These are phyloP conservation scores for Phenacoccus solenopsis DNA, from an alignment of 1,140 invertebrate species.

Conservation along the genomic window DNA sequence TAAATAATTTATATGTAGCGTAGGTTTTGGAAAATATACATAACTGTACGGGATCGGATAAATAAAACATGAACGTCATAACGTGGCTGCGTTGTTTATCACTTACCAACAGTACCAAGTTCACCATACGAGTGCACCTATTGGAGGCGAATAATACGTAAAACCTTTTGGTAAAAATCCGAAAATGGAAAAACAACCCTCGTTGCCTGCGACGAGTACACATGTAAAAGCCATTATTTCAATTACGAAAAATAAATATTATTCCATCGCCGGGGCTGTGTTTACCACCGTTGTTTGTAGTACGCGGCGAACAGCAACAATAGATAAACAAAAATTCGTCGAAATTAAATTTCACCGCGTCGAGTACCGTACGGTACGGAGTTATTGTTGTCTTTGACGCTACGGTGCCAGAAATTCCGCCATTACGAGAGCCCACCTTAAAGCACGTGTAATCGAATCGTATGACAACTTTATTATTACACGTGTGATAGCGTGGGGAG, in stretches of 20 bases:
- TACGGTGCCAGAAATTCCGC: too few species aligned
- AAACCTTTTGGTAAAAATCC: too few species aligned
- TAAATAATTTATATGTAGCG: conserved; percentile 4
- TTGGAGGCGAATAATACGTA: too few species aligned
- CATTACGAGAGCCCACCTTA: too few species aligned
- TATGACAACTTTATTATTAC: too few species aligned
- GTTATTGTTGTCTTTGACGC: not conserved
- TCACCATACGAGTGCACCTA: too few species aligned
- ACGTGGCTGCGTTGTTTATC: not conserved
- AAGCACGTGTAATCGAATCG: too few species aligned
- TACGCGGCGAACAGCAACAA: not conserved
- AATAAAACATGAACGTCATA: not conserved
- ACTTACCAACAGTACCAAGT: not conserved
- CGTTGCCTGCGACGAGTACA: not conserved
- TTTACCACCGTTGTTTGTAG: not conserved
- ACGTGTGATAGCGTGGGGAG: too few species aligned
- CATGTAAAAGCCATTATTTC: not conserved
- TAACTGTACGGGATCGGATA: not conserved
- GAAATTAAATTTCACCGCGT: not conserved
- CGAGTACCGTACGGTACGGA: not conserved
- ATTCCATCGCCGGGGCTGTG: not conserved
- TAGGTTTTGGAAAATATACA: not conserved
- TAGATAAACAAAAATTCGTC: not conserved
- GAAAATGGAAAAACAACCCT: not conserved
- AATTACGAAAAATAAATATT: conserved; percentile 4